Base-by-base conservation (phyloP, 2,113 vertebrate species). In the Chaenocephalus aceratus region DNA sequence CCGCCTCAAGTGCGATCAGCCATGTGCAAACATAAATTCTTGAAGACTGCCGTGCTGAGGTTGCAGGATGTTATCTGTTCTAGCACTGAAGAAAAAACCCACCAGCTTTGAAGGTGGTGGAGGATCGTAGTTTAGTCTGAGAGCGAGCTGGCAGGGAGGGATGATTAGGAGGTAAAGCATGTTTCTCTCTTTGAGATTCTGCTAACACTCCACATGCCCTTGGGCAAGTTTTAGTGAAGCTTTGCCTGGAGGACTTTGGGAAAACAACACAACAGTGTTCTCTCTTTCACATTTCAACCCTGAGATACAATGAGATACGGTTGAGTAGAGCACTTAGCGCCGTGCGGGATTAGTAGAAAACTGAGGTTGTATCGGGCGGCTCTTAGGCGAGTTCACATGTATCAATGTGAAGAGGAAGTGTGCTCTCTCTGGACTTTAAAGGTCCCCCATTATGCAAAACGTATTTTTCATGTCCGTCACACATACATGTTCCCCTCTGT, bases 301-400 rank as follows among this genome's bases (percentile, higher is more conserved):
- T 21, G 65, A 67, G 49, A 53, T 1, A 54, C 46, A 46, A 46
- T 10, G 58, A 30, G 30, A 3, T 4, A 70, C 77, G 15, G 82
- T 41, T 34, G 64, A 86, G 82, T 62, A 62, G 34, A 75, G 70
- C 66, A 26, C 56, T 68, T 72, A 81, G 79, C 82, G 72, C 63
- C 69, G n/a, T 64, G 46, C 63, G 45, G 81, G 72, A 87, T 88
- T 72, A n/a, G n/a, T n/a, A 48, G 48, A 71, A 74, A 60, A 69
- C 58, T 77, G 72, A 6, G 34, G 72, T 70, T 86, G 60, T 59
- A 67, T 90, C 83, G 79, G 66, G 86, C 53, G 26, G 26, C 26
- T 30, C 26, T 3, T 3, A 30, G 26, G 26, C 3, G 26, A 3
- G 26, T 30, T 30, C 26, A 30, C 26, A 30, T 30, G 3, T 30